Conservation (phyloP, 2,888 invertebrate genomes). For the Heliothis peltigera region DNA sequence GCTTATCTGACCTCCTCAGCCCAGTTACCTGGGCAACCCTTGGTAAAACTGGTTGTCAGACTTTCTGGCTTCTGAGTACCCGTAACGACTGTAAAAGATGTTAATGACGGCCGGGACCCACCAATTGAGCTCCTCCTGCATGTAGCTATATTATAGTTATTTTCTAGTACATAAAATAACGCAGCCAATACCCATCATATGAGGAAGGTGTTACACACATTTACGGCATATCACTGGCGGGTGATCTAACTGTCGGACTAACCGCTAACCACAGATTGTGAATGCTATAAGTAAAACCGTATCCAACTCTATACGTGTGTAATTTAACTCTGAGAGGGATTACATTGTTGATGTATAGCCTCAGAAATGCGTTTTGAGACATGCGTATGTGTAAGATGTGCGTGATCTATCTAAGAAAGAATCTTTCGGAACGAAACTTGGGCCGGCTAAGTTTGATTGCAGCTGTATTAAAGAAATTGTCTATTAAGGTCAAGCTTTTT, state of each 20-base stretch:
- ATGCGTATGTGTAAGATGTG: background rate
- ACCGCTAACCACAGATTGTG: constrained; percentile 64
- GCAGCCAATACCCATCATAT: constrained; percentile 43
- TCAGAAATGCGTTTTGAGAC: background rate
- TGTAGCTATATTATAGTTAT: no score
- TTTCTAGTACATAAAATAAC: background rate
- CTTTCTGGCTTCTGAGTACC: no score
- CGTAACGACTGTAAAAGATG: no score
- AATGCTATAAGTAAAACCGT: constrained; percentile 50
- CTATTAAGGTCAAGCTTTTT: no score
- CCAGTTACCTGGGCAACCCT: no score
- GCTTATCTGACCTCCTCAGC: no score
- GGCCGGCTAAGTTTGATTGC: no score
- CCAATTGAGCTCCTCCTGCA: no score
- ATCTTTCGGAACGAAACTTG: background rate
- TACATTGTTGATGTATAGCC: constrained; percentile 14
- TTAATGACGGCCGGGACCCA: no score
- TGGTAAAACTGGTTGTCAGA: no score
- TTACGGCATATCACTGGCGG: constrained; percentile 61
- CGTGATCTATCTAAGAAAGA: no score
- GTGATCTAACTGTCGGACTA: constrained; percentile 65
- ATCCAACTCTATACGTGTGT: constrained; percentile 50
- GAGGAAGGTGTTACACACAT: constrained; percentile 70
- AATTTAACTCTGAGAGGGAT: constrained; percentile 32
- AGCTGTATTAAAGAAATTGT: no score